Evolutionary conservation across 2,797 vertebrate species (phyloP).

Genomic region (Argentina silus): DNA sequence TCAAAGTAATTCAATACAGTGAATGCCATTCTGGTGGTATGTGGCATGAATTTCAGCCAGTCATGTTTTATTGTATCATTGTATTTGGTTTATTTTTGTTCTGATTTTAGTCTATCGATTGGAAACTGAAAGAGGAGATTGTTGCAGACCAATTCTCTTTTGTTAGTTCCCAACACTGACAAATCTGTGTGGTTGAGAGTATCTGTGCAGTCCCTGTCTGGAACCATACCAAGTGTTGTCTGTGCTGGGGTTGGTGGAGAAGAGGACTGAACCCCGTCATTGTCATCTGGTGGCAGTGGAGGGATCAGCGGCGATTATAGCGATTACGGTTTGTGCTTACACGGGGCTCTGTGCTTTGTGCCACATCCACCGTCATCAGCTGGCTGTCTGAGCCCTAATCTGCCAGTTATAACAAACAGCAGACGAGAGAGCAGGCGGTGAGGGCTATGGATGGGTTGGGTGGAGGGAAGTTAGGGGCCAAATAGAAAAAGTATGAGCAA

Average conservation of each 20-base stretch:
- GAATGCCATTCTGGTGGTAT: too few relatives aligned
- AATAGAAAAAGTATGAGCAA: slow-evolving; percentile 35
- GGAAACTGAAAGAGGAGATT: slow-evolving; percentile 39
- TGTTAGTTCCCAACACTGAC: slow-evolving; percentile 39
- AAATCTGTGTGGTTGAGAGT: slow-evolving; percentile 20
- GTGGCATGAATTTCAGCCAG: background rate
- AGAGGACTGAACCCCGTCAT: slow-evolving; percentile 38
- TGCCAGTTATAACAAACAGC: slow-evolving; percentile 66
- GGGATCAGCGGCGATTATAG: slow-evolving; percentile 73
- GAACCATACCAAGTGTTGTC: background rate
- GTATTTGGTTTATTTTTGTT: background rate
- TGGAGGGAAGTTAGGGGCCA: slow-evolving; percentile 26
- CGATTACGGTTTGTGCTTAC: slow-evolving; percentile 74
- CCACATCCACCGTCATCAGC: slow-evolving; percentile 67
- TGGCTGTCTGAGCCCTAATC: slow-evolving; percentile 69
- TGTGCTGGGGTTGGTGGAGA: slow-evolving; percentile 18
- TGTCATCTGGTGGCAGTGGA: slow-evolving; percentile 59
- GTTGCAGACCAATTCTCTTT: slow-evolving; percentile 45
- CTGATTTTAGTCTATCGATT: slow-evolving; percentile 27
- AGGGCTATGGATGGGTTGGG: slow-evolving; percentile 28
- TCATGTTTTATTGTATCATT: too few relatives aligned
- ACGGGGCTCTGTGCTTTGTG: slow-evolving; percentile 66
- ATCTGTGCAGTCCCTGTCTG: slow-evolving; percentile 15
- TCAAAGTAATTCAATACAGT: slow-evolving; percentile 12
- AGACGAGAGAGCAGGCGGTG: slow-evolving; percentile 51